Conservation (phyloP, 1,140 invertebrate genomes). For the Aleiodes sp. region DNA sequence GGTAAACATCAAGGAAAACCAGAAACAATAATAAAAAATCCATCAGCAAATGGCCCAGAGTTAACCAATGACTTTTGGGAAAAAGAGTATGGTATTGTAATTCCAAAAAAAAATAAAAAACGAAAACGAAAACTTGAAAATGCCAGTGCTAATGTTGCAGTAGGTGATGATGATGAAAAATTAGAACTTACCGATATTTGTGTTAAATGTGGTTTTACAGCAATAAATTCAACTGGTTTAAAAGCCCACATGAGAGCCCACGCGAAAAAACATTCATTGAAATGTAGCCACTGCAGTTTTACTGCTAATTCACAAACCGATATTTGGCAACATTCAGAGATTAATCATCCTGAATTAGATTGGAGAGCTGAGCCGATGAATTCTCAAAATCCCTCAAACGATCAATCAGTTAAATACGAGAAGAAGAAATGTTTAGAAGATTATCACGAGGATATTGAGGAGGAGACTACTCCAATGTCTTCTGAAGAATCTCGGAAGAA, state of each 20-base stretch:
- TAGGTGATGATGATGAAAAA: slow-evolving; percentile 27
- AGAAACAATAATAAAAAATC: slow-evolving; percentile 51
- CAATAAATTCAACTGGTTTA: slow-evolving; percentile 48
- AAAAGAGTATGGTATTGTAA: slow-evolving; percentile 55
- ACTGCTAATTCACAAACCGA: slow-evolving; percentile 43
- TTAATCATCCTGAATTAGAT: slow-evolving; percentile 50
- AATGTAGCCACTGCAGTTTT: slow-evolving; percentile 56
- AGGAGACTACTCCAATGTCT: slow-evolving; percentile 24
- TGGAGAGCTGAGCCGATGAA: slow-evolving; percentile 38
- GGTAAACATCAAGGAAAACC: slow-evolving; percentile 45
- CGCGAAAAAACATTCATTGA: slow-evolving; percentile 36
- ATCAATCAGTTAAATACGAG: neutral
- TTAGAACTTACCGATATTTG: slow-evolving; percentile 40
- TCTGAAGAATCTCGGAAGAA: slow-evolving; percentile 3
- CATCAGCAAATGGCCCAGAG: slow-evolving; percentile 35
- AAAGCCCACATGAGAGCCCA: slow-evolving; percentile 55
- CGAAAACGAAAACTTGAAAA: slow-evolving; percentile 37
- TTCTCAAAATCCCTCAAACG: neutral
- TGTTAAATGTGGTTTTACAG: slow-evolving; percentile 49
- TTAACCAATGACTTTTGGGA: slow-evolving; percentile 59
- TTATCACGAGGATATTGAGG: slow-evolving; percentile 43
- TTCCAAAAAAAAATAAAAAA: slow-evolving; percentile 38
- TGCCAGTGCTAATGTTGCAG: neutral
- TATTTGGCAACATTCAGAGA: slow-evolving; percentile 52
- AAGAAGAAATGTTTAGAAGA: slow-evolving; percentile 17